A percentile compares a stretch with the other conserved stretches of the same genome.
These are phyloP conservation scores for Alcis repandata DNA, from an alignment of 2,888 invertebrate genomes.

Conservation along the genomic window DNA sequence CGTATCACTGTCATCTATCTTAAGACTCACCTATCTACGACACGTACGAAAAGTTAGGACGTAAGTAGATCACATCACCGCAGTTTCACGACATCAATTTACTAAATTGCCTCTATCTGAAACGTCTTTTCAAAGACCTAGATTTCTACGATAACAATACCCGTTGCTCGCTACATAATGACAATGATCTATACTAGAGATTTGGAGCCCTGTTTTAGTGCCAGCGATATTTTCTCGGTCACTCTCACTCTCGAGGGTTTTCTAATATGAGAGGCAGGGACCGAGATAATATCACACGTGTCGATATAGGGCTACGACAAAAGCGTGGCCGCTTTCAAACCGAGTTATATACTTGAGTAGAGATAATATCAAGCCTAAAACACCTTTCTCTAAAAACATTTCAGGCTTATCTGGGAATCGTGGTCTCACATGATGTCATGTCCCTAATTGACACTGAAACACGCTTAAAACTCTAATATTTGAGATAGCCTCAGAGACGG, in stretches of 20 bases:
- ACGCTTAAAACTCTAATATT: slow-evolving; percentile 3
- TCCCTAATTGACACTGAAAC: slow-evolving; percentile 15
- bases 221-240: no score
- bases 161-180: slow-evolving; percentile 19
- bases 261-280: no score
- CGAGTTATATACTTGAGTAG: slow-evolving; percentile 12
- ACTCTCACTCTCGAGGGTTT: no score
- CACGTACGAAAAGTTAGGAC: slow-evolving; percentile 12
- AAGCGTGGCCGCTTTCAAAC: slow-evolving; percentile 22
- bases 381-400: slow-evolving; percentile 22
- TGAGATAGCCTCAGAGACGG: neutral
- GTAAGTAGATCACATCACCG: slow-evolving; percentile 10
- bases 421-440: slow-evolving; percentile 6
- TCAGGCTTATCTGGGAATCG: slow-evolving; percentile 18
- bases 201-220: no score
- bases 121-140: slow-evolving; percentile 25
- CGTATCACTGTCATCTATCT: slow-evolving; percentile 11
- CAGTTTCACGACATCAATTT: slow-evolving; percentile 30
- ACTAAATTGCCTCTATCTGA: slow-evolving; percentile 26
- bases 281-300: no score
- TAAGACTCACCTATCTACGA: neutral
- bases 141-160: slow-evolving; percentile 27
- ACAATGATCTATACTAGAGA: slow-evolving; percentile 14
- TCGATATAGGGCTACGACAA: no score
- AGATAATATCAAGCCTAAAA: slow-evolving; percentile 18